Conservation (phyloP, 2,888 invertebrate species). For the Thecocarcelia acutangulata region DNA sequence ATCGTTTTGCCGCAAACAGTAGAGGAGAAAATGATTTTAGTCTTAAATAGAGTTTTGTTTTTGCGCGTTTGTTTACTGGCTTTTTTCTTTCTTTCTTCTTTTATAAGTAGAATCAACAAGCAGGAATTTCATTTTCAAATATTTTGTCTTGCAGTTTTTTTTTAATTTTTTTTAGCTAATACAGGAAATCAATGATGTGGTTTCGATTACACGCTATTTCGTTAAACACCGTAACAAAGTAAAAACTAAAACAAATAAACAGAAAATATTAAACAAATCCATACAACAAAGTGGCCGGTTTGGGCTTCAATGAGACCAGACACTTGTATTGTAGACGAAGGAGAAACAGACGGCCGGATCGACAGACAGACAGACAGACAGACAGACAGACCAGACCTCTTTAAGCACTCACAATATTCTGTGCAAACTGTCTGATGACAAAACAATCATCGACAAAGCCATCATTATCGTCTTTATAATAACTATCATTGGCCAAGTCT, state of each 20-base stretch:
- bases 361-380: conserved; percentile 15
- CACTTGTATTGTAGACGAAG: no score
- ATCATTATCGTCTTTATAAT: conserved; percentile 15
- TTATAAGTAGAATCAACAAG: conserved; percentile 14
- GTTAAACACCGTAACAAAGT: conserved; percentile 64
- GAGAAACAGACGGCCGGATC: conserved; percentile 26
- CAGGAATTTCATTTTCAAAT: conserved; percentile 65
- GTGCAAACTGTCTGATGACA: conserved; percentile 59
- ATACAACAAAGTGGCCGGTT: conserved; percentile 48
- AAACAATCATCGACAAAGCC: conserved; percentile 43
- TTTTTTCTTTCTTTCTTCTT: no score
- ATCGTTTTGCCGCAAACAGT: conserved; percentile 1
- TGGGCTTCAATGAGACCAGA: conserved; percentile 38
- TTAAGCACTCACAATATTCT: conserved; percentile 36
- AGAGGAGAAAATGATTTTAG: conserved; percentile 41
- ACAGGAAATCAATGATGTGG: conserved; percentile 79
- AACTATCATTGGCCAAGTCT: background rate
- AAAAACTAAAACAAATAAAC: background rate
- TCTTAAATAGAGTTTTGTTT: conserved; percentile 26
- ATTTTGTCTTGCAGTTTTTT: conserved; percentile 29
- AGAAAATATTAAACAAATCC: background rate
- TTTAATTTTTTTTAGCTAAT: conserved; percentile 70
- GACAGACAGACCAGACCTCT: conserved; percentile 32
- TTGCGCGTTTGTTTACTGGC: background rate
- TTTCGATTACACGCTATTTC: conserved; percentile 77